Conservation (phyloP, 2,888 invertebrate species). For the Platypus cylindrus region DNA sequence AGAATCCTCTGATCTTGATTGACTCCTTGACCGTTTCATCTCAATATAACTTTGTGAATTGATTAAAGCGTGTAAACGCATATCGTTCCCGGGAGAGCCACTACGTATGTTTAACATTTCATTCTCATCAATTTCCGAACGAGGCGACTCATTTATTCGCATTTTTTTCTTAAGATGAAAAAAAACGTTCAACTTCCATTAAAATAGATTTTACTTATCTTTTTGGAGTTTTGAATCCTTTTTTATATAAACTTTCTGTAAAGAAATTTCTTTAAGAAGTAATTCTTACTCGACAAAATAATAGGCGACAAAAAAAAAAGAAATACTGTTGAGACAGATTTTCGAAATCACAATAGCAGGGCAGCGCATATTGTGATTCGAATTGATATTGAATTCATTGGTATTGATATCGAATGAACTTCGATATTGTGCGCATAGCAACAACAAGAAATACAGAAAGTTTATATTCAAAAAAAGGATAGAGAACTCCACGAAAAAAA, state of each 20-base stretch:
- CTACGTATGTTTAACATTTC: conserved; percentile 72
- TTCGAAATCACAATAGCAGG: too few species aligned
- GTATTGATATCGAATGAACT: not conserved
- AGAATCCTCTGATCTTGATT: conserved; percentile 33
- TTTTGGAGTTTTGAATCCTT: too few species aligned
- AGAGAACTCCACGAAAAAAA: too few species aligned
- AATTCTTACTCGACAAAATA: too few species aligned
- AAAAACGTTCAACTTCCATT: not conserved
- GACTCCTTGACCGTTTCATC: conserved; percentile 8
- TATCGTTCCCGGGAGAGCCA: conserved; percentile 32
- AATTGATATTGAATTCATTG: too few species aligned
- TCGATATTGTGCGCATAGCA: too few species aligned
- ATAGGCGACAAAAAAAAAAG: too few species aligned
- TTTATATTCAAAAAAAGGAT: not conserved
- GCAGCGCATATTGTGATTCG: too few species aligned
- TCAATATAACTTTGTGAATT: conserved; percentile 4
- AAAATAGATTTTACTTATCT: too few species aligned
- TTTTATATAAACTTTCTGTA: not conserved
- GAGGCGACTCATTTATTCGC: conserved; percentile 32
- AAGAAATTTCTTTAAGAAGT: not conserved
- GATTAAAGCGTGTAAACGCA: conserved; percentile 3
- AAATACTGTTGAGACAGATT: too few species aligned
- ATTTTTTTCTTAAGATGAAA: conserved; percentile 38
- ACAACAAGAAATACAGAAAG: too few species aligned
- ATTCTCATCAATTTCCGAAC: conserved; percentile 53